A percentile compares a stretch with the other conserved stretches of the same genome.
Evolutionary conservation across 2,888 invertebrate species (phyloP).

Genomic region (Plusia festucae): DNA sequence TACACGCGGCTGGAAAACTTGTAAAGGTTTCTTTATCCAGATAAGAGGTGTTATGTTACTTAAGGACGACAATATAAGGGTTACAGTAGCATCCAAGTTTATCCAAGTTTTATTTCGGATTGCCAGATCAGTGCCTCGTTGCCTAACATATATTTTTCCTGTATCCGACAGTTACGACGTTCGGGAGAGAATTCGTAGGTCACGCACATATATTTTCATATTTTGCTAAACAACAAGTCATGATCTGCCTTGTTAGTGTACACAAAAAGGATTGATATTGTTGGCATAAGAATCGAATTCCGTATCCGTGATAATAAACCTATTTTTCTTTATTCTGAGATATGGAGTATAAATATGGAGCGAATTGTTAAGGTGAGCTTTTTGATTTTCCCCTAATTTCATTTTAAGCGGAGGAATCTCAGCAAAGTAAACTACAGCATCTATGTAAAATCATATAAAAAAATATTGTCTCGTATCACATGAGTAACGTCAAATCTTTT

Average conservation of each 20-base stretch:
- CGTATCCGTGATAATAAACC: neutral
- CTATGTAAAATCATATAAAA: neutral
- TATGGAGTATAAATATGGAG: too few species aligned
- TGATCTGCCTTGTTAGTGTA: conserved; percentile 8
- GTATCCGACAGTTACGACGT: conserved; percentile 39
- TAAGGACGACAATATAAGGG: conserved; percentile 31
- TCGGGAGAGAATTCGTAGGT: conserved; percentile 19
- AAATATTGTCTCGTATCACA: neutral
- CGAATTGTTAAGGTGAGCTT: neutral
- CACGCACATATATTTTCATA: conserved; percentile 17
- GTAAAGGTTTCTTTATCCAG: conserved; percentile 16
- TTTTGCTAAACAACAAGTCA: conserved; percentile 7
- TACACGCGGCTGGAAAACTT: conserved; percentile 30
- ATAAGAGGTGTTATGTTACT: conserved; percentile 43
- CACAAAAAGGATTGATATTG: neutral
- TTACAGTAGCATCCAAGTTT: conserved; percentile 25
- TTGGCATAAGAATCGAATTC: neutral
- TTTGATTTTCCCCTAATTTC: neutral
- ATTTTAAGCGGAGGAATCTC: neutral
- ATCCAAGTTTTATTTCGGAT: conserved; percentile 24
- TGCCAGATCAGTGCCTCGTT: conserved; percentile 14
- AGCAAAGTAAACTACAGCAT: neutral
- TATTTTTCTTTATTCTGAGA: neutral
- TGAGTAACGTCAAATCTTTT: neutral
- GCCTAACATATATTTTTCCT: conserved; percentile 38